A percentile compares a stretch with the other conserved stretches of the same genome.
Evolutionary conservation across 2,797 vertebrate species (phyloP).

Genomic region (Momotus momota): DNA sequence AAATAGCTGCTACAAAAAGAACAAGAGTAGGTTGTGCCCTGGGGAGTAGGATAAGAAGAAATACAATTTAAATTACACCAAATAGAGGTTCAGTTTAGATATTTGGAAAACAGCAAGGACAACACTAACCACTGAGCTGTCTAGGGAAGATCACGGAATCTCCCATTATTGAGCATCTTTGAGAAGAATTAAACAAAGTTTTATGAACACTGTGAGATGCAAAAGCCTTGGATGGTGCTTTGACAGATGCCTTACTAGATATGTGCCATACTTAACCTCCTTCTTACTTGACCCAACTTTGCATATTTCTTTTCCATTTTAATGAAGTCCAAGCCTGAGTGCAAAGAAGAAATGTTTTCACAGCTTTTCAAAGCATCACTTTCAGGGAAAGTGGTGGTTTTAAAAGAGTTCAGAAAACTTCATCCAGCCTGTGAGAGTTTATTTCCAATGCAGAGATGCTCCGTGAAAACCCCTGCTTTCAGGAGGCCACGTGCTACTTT

Average conservation of each 20-base stretch:
- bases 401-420: neutral
- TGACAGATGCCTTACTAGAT: neutral
- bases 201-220: neutral
- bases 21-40: neutral
- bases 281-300: neutral
- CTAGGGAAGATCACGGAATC: neutral
- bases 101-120: neutral
- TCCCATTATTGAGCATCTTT: neutral
- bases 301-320: constrained; percentile 58
- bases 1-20: neutral
- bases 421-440: neutral
- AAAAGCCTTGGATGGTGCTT: neutral
- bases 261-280: neutral
- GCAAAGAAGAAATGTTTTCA: constrained; percentile 20
- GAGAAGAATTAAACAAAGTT: neutral
- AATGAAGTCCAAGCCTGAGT: constrained; percentile 54
- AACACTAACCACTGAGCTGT: neutral
- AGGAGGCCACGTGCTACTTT: neutral
- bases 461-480: neutral
- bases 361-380: constrained; percentile 12
- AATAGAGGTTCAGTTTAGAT: neutral
- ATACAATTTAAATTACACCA: neutral
- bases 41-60: neutral
- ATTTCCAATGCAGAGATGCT: neutral
- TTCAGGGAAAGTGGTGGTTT: constrained; percentile 37